phyloP scores from a whole-genome alignment of 2,113 vertebrate species.

The Amphilophus citrinellus region DNA sequence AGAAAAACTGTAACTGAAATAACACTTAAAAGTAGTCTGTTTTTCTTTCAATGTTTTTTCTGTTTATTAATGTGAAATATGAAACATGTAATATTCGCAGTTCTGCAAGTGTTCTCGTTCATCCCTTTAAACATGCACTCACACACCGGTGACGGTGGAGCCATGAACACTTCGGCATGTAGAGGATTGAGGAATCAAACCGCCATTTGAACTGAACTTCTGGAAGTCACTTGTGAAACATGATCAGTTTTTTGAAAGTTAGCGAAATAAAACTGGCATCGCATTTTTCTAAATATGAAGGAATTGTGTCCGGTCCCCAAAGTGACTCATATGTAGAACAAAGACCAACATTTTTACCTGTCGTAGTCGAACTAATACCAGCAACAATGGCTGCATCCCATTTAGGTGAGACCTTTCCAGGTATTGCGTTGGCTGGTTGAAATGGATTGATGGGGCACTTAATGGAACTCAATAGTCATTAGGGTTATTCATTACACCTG shows the following conservation, averaged over 20 bases:
- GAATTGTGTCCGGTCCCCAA: neutral
- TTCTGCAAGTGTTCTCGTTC: neutral
- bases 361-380: neutral
- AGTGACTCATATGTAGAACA: neutral
- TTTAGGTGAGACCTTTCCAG: neutral
- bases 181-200: neutral
- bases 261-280: no score
- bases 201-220: neutral
- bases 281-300: neutral
- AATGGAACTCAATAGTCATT: neutral
- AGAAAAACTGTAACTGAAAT: neutral
- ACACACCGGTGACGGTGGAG: no score
- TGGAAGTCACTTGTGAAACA: neutral
- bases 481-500: conserved; percentile 4
- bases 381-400: neutral
- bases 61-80: neutral
- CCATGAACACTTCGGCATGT: neutral
- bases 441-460: neutral
- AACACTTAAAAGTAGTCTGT: neutral
- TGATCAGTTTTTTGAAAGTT: neutral
- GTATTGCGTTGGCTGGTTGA: neutral
- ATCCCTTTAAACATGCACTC: neutral
- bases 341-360: neutral
- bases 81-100: neutral
- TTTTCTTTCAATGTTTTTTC: neutral